Base-by-base conservation (phyloP, 1,140 invertebrate species). In the Drosophila nigromelanica region DNA sequence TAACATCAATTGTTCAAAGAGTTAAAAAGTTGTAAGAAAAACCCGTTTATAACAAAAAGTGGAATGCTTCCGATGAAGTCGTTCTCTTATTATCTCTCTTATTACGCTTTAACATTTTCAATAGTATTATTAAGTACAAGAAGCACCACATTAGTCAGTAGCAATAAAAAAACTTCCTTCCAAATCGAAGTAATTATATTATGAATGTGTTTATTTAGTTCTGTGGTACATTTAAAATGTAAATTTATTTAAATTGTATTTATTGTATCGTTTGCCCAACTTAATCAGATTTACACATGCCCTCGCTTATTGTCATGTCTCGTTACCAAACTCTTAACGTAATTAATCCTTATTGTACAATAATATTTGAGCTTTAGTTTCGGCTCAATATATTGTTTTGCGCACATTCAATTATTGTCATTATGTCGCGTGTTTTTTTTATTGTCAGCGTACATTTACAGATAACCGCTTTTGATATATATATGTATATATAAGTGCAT, bases 131-230 rank as follows among this genome's bases (percentile, higher is more conserved):
- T 82, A 70, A 51, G 78, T 82, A 74, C 75, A 82, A 79, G 82
- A 89, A 87, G 82, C 82, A 87, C 82, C 82, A 89, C 82, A 87
- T 83, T 87, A 89, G 82, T 83, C 73, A 89, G 64, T 89, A 87
- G 83, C 79, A 83, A 79, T 87, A 79, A 87, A 87, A 43, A 82
- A 83, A 87, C 72, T 68, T 89, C 68, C 48, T 80, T 78, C 27
- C 48, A 61, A 60, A 35, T 33, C 30, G 14, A 47, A 40, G 30
- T 73, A 54, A 37, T 15, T 51, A 43, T 35, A 63, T 50, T 50
- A 64, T 7, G 14, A 67, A 42, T 73, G 51, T 47, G 58, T 69
- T 58, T 59, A 15, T 37, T 69, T 62, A 48, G 47, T 69, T 74
- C 59, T 54, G 80, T 89, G 76, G 59, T 82, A 79, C 79, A 87